These are phyloP conservation scores for Miltochrista miniata DNA, from an alignment of 2,888 invertebrate species.

Conservation along the genomic window DNA sequence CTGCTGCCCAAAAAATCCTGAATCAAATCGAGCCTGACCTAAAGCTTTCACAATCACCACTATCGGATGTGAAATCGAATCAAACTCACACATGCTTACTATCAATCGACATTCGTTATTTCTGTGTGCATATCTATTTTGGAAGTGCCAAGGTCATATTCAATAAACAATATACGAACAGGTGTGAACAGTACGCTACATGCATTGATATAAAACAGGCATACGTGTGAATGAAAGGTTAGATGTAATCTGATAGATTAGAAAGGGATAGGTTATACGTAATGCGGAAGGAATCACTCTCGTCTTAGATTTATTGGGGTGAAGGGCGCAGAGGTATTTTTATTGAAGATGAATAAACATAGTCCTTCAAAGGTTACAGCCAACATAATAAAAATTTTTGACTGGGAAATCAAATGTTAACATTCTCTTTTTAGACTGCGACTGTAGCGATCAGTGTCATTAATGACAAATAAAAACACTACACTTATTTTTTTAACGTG, in stretches of 20 bases:
- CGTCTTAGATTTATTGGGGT: background rate
- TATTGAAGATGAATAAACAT: too few species aligned
- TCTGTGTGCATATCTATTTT: constrained; percentile 44
- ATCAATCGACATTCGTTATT: background rate
- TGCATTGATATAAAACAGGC: background rate
- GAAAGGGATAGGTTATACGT: background rate
- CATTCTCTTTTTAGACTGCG: too few species aligned
- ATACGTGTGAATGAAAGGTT: background rate
- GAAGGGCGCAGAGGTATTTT: background rate
- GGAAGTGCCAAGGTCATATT: constrained; percentile 46
- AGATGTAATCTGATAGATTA: background rate
- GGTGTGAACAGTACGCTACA: constrained; percentile 42
- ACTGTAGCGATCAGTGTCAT: too few species aligned
- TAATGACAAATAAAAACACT: too few species aligned
- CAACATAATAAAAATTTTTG: too few species aligned
- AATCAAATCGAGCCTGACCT: constrained; percentile 1
- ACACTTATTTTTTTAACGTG: too few species aligned
- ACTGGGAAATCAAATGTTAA: too few species aligned
- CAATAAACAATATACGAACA: constrained; percentile 54
- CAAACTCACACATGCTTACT: background rate
- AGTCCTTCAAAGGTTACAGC: too few species aligned
- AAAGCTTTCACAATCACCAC: constrained; percentile 21
- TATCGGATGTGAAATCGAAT: constrained; percentile 11
- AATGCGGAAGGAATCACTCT: constrained; percentile 2
- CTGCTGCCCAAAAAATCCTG: background rate